Base-by-base conservation (phyloP, 2,888 invertebrate species). In the Alcis repandata region DNA sequence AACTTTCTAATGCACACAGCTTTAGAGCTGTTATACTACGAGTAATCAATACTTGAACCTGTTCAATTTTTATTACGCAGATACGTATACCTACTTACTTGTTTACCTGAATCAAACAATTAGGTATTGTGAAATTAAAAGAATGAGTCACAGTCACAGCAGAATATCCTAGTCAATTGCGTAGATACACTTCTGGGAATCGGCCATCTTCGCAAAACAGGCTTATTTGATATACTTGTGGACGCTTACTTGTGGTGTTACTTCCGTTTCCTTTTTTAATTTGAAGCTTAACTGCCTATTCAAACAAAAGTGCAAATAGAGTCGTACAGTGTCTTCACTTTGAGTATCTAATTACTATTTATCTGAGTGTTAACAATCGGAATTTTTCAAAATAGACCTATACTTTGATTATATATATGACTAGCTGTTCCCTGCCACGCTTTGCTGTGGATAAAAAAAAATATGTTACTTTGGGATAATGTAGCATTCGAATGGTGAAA, bases 1-100 rank as follows among this genome's bases (percentile, higher is more conserved):
- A 76, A 79, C 79, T 62, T 66, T 62, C 57, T 62, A 67, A 70
- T 63, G 74, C 61, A 70, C 63, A 48, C 20, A 36, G 32, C 27
- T 48, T 43, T 56, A 59, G 22, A 58, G 45, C 56, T 45, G 49
- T 43, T 38, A 27, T 27, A 57, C 46, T 66, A 49, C 48, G 40
- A 33, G 8, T 15, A 38, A 40, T 54, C 15, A 0, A 56, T 41
- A 22, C 22, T 22, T n/a, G 45, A 22, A 22, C 11, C 13, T n/a
- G 19, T 10, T 19, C 13, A 27, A 27, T 27, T 8, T 40, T 40
- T 41, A 17, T 41, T 15, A 41, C 17, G 9, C 13, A n/a, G 1
- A 32, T 33, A 49, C 32, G 1, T 46, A 46, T 2, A n/a, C 15
- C 4, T 33, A 49, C 10, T 33, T 49, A 11, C 11, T 17, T 32